Base-by-base conservation (phyloP, 2,113 vertebrate genomes). In the Motacilla tschutschensis region DNA sequence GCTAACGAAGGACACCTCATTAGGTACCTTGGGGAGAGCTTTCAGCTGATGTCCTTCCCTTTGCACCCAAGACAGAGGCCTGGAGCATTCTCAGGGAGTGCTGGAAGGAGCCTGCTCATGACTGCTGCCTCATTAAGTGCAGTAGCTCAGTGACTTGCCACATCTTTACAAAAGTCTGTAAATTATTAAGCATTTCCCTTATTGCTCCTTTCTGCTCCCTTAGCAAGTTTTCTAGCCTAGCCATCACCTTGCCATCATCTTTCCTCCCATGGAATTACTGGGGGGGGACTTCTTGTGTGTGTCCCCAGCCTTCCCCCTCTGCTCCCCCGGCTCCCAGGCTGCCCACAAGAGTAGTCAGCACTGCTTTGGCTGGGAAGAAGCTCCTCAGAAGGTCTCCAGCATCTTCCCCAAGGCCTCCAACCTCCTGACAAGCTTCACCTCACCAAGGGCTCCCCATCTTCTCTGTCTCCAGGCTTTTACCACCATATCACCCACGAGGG, bases 401-500 rank as follows among this genome's bases (percentile, higher is more conserved):
- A 54, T 16, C 43, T 70, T 70, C 55, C 59, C 55, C 67, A 73
- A 29, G 10, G n/a, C 51, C 20, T 66, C 43, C 40, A 72, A 11
- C 44, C 48, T 74, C 41, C 57, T 79, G 51, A 40, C 8, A 50
- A 59, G 8, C 36, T 80, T 44, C 15, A 44, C 24, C 6, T 62
- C 24, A 20, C 13, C 1, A 2, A 70, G 24, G 26, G 4, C 3
- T 17, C 12, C 20, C 13, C 55, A 51, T 17, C 25, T 60, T 57
- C 69, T 76, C 55, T 41, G 4, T 11, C 74, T 80, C 33, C 50
- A 60, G 22, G 22, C n/a, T 81, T 83, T 71, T 48, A 33, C 13
- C 57, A 59, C 6, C 67, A 31, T 18, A 7, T 73, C 1, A 1
- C 18, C 47, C 26, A 29, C 0, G 0, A 48, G 41, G 1, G 11